A percentile compares a stretch with the other conserved stretches of the same genome.
Evolutionary conservation across 2,113 vertebrate species (phyloP).

Genomic region (Oncorhynchus clarkii): DNA sequence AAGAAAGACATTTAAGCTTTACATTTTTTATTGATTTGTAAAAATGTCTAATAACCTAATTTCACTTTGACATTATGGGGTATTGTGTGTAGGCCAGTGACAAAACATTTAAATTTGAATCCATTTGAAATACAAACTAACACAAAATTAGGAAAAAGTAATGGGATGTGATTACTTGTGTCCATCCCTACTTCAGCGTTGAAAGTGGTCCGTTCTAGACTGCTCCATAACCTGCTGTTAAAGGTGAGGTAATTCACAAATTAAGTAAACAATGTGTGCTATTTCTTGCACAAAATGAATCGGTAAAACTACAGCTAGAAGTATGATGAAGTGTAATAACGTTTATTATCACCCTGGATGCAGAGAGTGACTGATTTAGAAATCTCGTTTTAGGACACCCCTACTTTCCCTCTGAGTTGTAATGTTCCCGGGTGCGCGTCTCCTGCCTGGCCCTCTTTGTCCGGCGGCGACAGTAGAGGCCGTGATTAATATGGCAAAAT

Average conservation of each 20-base stretch:
- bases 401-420: conserved; percentile 47
- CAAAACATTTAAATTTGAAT: no score
- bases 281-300: background rate
- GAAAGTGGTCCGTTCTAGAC: conserved; percentile 49
- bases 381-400: conserved; percentile 37
- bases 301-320: no score
- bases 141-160: no score
- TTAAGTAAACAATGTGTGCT: background rate
- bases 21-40: no score
- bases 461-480: conserved; percentile 77
- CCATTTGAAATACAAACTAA: no score
- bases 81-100: no score
- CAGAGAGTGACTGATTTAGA: background rate
- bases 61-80: no score
- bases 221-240: conserved; percentile 30
- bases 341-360: background rate
- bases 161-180: no score
- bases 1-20: no score
- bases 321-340: no score
- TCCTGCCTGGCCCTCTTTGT: conserved; percentile 78
- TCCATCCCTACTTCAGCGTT: background rate
- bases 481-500: conserved; percentile 73
- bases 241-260: conserved; percentile 12
- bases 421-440: conserved; percentile 53
- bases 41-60: no score